Conservation (phyloP, 2,113 vertebrate species). For the Columba janthina region DNA sequence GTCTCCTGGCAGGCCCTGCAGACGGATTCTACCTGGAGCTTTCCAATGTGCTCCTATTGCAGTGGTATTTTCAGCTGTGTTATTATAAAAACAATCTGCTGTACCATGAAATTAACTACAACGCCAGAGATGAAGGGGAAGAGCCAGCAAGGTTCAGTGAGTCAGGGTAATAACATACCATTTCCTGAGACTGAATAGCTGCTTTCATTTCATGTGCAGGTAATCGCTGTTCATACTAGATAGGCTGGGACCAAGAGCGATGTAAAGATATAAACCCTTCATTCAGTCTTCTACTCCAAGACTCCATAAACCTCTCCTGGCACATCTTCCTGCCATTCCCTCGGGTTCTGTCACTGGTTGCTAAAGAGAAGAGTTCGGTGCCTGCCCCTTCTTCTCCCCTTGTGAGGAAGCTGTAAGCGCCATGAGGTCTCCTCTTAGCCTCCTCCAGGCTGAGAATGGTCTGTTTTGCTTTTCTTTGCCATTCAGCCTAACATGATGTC, state of each 20-base stretch:
- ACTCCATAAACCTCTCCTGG: neutral
- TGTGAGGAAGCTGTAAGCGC: too few relatives aligned
- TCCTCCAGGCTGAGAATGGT: neutral
- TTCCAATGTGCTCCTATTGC: neutral
- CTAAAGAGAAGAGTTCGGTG: too few relatives aligned
- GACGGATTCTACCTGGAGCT: neutral
- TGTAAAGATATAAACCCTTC: constrained; percentile 29
- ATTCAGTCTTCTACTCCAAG: neutral
- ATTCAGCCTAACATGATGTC: neutral
- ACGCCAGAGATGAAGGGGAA: neutral
- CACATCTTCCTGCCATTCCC: too few relatives aligned
- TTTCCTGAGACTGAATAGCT: constrained; percentile 31
- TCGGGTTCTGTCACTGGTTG: too few relatives aligned
- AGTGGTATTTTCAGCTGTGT: neutral
- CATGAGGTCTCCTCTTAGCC: too few relatives aligned
- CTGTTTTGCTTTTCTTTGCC: neutral
- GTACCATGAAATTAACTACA: constrained; percentile 5
- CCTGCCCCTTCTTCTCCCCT: too few relatives aligned
- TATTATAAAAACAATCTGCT: neutral
- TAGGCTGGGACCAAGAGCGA: neutral
- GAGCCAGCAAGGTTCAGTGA: neutral
- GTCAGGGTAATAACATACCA: neutral
- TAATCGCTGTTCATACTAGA: neutral
- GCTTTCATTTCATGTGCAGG: constrained; percentile 13
- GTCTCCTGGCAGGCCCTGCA: neutral